phyloP scores from a whole-genome alignment of 2,113 vertebrate species.

The Grammatotria lemairii region DNA sequence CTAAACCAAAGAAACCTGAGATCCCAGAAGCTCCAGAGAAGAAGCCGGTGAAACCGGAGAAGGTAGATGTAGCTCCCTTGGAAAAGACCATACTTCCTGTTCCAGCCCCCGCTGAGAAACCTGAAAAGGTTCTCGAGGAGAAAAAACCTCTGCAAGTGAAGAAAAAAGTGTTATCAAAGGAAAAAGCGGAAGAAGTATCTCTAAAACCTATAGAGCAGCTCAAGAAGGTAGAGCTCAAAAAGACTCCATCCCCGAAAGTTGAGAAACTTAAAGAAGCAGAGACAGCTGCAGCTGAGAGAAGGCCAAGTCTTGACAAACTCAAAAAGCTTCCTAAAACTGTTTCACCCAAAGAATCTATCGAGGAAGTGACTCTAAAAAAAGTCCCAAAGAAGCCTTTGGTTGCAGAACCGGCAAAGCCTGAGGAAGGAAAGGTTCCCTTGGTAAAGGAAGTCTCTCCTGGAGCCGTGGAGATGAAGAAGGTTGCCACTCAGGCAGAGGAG shows the following conservation, averaged over 20 bases:
- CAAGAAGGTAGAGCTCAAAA: slow-evolving; percentile 65
- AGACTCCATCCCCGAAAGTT: slow-evolving; percentile 62
- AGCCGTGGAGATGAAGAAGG: slow-evolving; percentile 66
- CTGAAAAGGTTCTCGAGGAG: slow-evolving; percentile 46
- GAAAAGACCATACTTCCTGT: slow-evolving; percentile 27
- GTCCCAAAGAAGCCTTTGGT: slow-evolving; percentile 44
- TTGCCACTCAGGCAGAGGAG: slow-evolving; percentile 68
- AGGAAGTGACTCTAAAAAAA: slow-evolving; percentile 43
- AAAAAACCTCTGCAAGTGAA: slow-evolving; percentile 50
- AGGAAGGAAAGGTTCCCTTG: slow-evolving; percentile 40
- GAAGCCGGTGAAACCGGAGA: slow-evolving; percentile 23
- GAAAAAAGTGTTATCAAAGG: slow-evolving; percentile 56
- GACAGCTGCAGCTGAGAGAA: slow-evolving; percentile 34
- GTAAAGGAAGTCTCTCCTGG: slow-evolving; percentile 69
- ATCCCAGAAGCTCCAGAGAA: slow-evolving; percentile 69
- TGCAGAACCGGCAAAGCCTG: slow-evolving; percentile 3
- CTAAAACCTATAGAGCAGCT: slow-evolving; percentile 58
- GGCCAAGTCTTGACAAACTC: slow-evolving; percentile 53
- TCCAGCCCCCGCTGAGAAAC: slow-evolving; percentile 20
- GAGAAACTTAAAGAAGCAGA: slow-evolving; percentile 65
- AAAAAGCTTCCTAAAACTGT: slow-evolving; percentile 64
- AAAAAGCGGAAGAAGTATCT: slow-evolving; percentile 48
- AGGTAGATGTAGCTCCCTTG: slow-evolving; percentile 8
- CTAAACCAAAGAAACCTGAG: slow-evolving; percentile 31
- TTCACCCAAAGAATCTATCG: slow-evolving; percentile 53